Conservation (phyloP, 2,797 vertebrate species). For the Sebastes hubbsi region DNA sequence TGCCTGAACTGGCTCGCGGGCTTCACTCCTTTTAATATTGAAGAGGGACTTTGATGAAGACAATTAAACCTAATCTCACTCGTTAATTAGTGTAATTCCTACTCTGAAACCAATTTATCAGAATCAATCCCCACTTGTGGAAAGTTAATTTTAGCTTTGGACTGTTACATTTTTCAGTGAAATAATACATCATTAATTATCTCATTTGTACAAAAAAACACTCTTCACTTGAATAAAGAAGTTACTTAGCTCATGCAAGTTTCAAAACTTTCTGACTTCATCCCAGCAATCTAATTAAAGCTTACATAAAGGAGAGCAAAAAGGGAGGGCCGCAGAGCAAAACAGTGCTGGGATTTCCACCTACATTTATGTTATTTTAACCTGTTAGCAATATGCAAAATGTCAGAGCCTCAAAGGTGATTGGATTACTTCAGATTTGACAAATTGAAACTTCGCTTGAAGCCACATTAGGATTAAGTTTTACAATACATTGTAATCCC, state of each 20-base stretch:
- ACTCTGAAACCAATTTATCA: constrained; percentile 45
- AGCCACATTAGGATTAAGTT: constrained; percentile 5
- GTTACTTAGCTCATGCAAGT: neutral
- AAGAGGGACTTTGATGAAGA: constrained; percentile 45
- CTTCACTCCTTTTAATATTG: constrained; percentile 23
- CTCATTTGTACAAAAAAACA: constrained; percentile 15
- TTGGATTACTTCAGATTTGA: constrained; percentile 12
- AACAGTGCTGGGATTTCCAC: neutral
- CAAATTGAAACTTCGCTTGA: constrained; percentile 7
- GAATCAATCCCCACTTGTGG: constrained; percentile 29
- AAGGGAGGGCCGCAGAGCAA: neutral
- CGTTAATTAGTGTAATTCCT: constrained; percentile 62
- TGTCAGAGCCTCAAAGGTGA: neutral
- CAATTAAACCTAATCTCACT: constrained; percentile 57
- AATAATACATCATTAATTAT: constrained; percentile 34
- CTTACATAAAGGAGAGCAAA: neutral
- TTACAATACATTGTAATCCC: neutral
- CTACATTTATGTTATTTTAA: neutral
- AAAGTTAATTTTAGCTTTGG: constrained; percentile 44
- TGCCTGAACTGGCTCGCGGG: constrained; percentile 1
- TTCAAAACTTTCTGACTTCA: constrained; percentile 19
- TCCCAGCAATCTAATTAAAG: constrained; percentile 10
- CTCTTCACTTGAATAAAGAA: neutral
- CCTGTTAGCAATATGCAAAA: constrained; percentile 4
- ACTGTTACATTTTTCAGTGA: neutral